Base-by-base conservation (phyloP, 2,113 vertebrate genomes). In the Anguilla japonica region DNA sequence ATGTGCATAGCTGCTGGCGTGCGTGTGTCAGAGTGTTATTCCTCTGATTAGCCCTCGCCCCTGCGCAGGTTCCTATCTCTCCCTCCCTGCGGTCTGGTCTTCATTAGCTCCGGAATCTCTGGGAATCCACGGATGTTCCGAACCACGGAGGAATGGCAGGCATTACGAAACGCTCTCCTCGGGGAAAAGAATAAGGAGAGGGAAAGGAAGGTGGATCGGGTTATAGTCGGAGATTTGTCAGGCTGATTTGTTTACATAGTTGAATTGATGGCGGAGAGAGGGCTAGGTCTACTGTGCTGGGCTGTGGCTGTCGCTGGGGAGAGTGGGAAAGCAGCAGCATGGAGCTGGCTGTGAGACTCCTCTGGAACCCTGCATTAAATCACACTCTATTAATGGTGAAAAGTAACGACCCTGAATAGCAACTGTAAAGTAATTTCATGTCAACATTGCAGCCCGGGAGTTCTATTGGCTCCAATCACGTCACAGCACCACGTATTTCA, bases 91-190 rank as follows among this genome's bases (percentile, higher is more conserved):
- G 15, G 41, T 84, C 41, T 83, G 91, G 91, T 85, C 87, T 89
- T 91, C 90, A 89, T 94, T 93, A 93, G 85, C 83, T 84, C 63
- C 83, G 90, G 92, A 93, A 94, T 94, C 91, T 50, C 82, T 79
- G 56, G 71, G 87, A 53, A 89, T 86, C 88, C 85, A 86, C 29
- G 29, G 84, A 87, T 88, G 84, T 86, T 88, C 82, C 60, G 89
- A 67, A 53, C 84, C 88, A 81, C 88, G 84, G n/a, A 60, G 88
- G 85, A 91, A 93, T 85, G 90, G 87, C 40, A 90, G 84, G 88
- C 84, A 88, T 86, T 86, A 79, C 57, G 20, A 88, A 85, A 89
- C 43, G 83, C 50, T 89, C 56, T 57, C 46, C 8, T 43, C 40
- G 81, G 78, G 88, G 85, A 83, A 26, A 15, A 11, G 63, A 56